Evolutionary conservation across 1,140 invertebrate genomes (phyloP), one percentile per base, ranked within the genome.

Genomic region (Whitmania pigra): DNA sequence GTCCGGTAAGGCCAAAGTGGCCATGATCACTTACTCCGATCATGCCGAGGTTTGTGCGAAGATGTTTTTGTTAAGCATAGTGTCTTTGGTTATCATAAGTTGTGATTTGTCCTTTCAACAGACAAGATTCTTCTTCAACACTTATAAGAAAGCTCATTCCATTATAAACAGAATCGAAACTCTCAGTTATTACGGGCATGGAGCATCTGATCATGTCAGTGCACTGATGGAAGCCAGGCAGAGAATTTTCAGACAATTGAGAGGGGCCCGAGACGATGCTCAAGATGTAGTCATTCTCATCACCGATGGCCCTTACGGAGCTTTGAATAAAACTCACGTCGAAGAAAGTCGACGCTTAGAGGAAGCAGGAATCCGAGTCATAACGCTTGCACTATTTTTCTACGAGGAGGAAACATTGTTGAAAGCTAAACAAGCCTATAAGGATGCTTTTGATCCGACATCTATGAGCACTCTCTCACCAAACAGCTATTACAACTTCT

Each of bases 11-110:
- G 53, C 53, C 49, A 36, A 49, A 17, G 43, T 70, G 36, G 69
- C 69, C 49, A 27, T 70, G 17, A 49, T 70, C 69, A 70, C 69
- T 25, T 70, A 53, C 49, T 70, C 69, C 11, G 49, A 70, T 13
- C n/a, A 25, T n/a, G 69, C 69, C 43, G 18, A 36, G n/a, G 53
- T 63, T 63, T 63, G 57, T 63, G 22, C 22, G 15, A 1, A 7
- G 57, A 25, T n/a, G 57, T 63, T 63, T 22, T 63, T 15, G 22
- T 6, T n/a, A n/a, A 31, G 15, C 15, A 18, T 63, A 6, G 6
- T 63, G 29, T 7, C n/a, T 63, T 0, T 20, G 57, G 2, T 7
- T 18, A 25, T 63, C 9, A 25, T 63, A 25, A 25, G 13, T 63
- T 63, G 57, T 63, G 22, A 22, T 13, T 63, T n/a, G 22, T 25